Evolutionary conservation across 1,140 invertebrate genomes (phyloP), one percentile per base, ranked within the genome.

Genomic region (Drosophila nasuta): DNA sequence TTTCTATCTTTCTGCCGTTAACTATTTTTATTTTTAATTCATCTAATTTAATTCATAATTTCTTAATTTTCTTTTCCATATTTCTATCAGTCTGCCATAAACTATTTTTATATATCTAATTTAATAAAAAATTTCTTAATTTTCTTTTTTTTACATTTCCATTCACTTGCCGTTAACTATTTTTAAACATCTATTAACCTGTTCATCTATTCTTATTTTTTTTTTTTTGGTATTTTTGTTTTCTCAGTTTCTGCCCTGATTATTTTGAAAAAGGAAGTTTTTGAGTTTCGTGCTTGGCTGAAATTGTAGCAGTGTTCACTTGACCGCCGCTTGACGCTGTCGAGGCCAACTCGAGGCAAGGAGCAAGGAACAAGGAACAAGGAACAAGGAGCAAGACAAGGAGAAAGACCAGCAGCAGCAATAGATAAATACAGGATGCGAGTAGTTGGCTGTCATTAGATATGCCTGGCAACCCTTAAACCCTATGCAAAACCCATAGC

Each of bases 391-490:
- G 2, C 35, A 38, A 38, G 35, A 38, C 35, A 10, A 38, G 8
- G 35, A 10, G 35, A 25, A 25, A 25, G 35, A 38, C 35, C 35
- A 43, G 41, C 41, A 43, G 7, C 28, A 48, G 30, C 43, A 11
- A 25, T 54, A 59, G 57, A 60, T 56, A 45, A 52, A 54, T 33
- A 46, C 49, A 59, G 71, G 64, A 74, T 74, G 65, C 65, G 71
- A 70, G 66, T 75, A 75, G 67, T 71, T 75, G 66, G 72, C 66
- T 64, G 66, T 70, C 72, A 75, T 75, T 75, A 75, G 67, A 70
- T 64, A 68, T 78, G 72, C 77, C 68, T 79, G 74, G 68, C 85
- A 87, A 87, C 83, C 83, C 85, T 88, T 87, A 78, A 80, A 54
- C 38, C 2, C 46, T 60, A 63, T 43, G 43, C 75, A 81, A 62